Conservation (phyloP, 2,113 vertebrate genomes). For the Todiramphus saurophagus region DNA sequence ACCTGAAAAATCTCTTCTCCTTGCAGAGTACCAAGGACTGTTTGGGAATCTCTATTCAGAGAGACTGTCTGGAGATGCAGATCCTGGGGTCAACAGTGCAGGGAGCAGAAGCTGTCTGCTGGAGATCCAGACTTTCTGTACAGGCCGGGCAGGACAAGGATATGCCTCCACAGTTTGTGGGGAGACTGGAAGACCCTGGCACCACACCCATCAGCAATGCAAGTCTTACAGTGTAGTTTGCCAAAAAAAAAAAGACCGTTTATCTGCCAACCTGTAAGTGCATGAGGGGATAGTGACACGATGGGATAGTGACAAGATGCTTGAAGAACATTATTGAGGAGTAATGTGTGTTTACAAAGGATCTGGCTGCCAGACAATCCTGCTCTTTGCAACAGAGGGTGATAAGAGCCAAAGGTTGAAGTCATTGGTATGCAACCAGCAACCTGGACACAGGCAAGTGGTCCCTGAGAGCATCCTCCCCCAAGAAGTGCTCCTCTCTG, state of each 20-base stretch:
- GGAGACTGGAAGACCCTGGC: background rate
- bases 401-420: background rate
- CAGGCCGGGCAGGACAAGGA: background rate
- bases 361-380: background rate
- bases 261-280: background rate
- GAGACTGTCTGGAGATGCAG: background rate
- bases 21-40: background rate
- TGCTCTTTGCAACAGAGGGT: background rate
- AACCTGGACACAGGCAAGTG: background rate
- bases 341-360: background rate
- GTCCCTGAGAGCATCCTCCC: background rate
- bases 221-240: background rate
- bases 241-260: background rate
- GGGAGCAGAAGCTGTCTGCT: background rate
- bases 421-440: background rate
- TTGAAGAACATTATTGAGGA: background rate
- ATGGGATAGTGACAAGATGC: background rate
- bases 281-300: background rate
- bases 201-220: background rate
- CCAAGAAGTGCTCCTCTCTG: background rate
- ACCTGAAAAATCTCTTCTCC: background rate
- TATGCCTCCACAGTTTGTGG: background rate
- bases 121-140: background rate
- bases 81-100: background rate
- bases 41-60: background rate